A percentile compares a stretch with the other conserved stretches of the same genome.
Conservation (phyloP, 2,797 vertebrate species). For the Sebastes paucispinis region DNA sequence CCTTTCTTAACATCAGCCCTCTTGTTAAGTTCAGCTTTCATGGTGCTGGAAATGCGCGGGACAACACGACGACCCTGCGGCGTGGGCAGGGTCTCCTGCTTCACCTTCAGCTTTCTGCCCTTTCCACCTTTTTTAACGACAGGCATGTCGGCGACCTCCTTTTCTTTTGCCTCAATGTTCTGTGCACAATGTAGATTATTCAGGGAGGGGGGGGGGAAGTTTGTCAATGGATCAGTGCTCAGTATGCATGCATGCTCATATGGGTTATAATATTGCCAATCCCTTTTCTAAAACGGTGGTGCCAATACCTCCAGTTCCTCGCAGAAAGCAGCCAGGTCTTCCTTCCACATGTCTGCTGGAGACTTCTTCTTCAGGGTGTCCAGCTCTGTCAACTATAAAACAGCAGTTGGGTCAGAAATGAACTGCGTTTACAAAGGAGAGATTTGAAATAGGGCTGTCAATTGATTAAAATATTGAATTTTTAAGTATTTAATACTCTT, state of each 20-base stretch:
- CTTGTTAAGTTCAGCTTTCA: constrained; percentile 92
- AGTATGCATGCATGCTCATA: neutral
- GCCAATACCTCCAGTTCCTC: constrained; percentile 88
- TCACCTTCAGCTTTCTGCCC: constrained; percentile 82
- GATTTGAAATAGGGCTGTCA: neutral
- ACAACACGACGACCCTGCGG: constrained; percentile 89
- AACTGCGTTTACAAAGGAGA: neutral
- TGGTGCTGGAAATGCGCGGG: constrained; percentile 89
- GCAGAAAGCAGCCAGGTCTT: constrained; percentile 89
- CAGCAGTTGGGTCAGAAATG: neutral
- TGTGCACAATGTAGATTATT: constrained; percentile 49
- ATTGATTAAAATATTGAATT: no score
- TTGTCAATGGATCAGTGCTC: neutral
- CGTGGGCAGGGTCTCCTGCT: constrained; percentile 89
- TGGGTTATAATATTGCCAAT: neutral
- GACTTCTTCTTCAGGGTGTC: constrained; percentile 85
- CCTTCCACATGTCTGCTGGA: constrained; percentile 90
- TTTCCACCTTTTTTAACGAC: constrained; percentile 78
- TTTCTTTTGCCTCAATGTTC: constrained; percentile 88
- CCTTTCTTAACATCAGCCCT: constrained; percentile 77
- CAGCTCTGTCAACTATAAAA: constrained; percentile 82
- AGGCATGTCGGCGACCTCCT: constrained; percentile 68
- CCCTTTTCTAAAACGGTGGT: neutral
- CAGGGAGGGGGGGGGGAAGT: neutral
- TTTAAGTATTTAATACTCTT: no score